Conservation (phyloP, 2,113 vertebrate species). For the Otolemur garnettii region DNA sequence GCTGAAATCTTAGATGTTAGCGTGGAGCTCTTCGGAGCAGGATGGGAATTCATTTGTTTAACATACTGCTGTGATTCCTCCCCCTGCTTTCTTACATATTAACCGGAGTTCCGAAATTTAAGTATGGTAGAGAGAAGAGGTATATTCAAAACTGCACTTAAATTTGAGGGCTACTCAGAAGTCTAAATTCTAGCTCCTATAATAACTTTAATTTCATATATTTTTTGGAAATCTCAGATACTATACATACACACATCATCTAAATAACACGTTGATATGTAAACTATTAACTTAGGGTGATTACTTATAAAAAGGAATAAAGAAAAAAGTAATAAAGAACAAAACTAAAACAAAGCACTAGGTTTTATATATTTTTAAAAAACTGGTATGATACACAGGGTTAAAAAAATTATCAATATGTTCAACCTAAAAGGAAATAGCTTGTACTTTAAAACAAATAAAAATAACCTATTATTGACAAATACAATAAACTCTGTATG, state of each 20-base stretch:
- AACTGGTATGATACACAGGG: too few species aligned
- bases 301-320: background rate
- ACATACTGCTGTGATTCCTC: background rate
- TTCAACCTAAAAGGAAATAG: slow-evolving; percentile 13
- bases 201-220: background rate
- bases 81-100: background rate
- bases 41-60: background rate
- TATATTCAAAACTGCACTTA: background rate
- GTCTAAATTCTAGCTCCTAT: background rate
- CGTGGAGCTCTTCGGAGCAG: background rate
- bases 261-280: background rate
- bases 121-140: background rate
- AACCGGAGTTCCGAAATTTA: background rate
- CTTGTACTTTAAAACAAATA: background rate
- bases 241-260: background rate
- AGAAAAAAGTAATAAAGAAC: background rate
- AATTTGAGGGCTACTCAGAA: background rate
- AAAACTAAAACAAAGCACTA: background rate
- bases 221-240: background rate
- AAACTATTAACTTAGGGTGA: background rate
- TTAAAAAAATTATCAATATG: background rate
- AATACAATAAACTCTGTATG: background rate
- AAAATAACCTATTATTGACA: background rate
- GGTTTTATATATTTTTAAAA: background rate
- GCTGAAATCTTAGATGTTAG: slow-evolving; percentile 1